Percentiles rank a stretch among this genome's conserved stretches.
Evolutionary conservation across 2,113 vertebrate genomes (phyloP).

Genomic region (Fulmarus glacialis): DNA sequence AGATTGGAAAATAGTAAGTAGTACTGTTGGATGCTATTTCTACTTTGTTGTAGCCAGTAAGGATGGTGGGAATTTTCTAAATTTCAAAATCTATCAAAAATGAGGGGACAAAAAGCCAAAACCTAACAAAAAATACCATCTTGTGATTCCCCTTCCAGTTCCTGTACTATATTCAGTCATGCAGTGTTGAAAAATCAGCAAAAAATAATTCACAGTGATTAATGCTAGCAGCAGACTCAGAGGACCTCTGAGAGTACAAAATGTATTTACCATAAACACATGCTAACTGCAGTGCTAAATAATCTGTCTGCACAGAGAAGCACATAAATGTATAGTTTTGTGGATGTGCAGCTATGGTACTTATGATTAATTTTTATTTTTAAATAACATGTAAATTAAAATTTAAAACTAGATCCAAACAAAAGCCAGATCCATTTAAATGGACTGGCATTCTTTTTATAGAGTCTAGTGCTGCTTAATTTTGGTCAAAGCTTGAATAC

Average conservation of each 20-base stretch:
- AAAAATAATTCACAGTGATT: neutral
- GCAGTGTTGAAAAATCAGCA: neutral
- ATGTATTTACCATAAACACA: neutral
- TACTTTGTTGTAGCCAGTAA: neutral
- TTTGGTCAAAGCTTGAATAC: neutral
- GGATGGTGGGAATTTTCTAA: neutral
- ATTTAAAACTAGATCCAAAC: neutral
- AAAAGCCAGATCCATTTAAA: neutral
- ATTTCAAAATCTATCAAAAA: neutral
- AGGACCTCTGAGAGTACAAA: neutral
- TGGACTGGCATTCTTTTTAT: rapidly evolving
- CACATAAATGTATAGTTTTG: neutral
- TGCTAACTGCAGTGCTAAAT: neutral
- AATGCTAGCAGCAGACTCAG: neutral
- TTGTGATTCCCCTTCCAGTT: neutral
- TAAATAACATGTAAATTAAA: neutral
- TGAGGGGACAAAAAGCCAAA: rapidly evolving
- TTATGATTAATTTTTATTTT: neutral
- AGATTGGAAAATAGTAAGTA: neutral
- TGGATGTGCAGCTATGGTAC: neutral
- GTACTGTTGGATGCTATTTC: neutral
- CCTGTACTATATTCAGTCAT: neutral
- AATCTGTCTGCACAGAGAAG: neutral
- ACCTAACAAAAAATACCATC: neutral
- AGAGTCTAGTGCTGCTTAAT: neutral